Evolutionary conservation across 2,888 invertebrate species (phyloP).

Genomic region (Junonia oenone): DNA sequence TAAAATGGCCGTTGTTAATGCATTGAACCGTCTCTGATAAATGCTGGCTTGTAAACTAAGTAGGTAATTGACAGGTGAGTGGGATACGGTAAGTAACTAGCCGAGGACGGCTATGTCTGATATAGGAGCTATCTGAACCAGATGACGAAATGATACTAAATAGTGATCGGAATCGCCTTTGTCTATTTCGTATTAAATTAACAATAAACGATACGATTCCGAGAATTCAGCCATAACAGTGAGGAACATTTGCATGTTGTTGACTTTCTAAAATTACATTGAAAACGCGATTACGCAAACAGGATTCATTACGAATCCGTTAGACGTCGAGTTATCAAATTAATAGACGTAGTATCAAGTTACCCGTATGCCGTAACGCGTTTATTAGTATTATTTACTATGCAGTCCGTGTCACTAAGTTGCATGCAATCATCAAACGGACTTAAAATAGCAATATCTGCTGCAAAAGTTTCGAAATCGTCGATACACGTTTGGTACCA

Average conservation of each 20-base stretch:
- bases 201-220: background rate
- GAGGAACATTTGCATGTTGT: background rate
- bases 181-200: background rate
- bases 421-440: constrained; percentile 15
- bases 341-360: constrained; percentile 18
- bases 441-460: constrained; percentile 41
- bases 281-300: constrained; percentile 7
- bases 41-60: constrained; percentile 34
- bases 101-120: constrained; percentile 3
- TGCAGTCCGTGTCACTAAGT: constrained; percentile 14
- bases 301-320: constrained; percentile 14
- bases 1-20: constrained; percentile 37
- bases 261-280: background rate
- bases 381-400: constrained; percentile 24
- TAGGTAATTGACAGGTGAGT: constrained; percentile 36
- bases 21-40: constrained; percentile 32
- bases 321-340: constrained; percentile 18
- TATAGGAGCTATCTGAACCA: constrained; percentile 6
- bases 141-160: background rate
- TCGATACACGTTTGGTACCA: constrained; percentile 31
- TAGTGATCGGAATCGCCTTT: background rate
- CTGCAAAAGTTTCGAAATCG: constrained; percentile 36
- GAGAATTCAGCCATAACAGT: background rate
- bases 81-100: constrained; percentile 26
- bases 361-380: constrained; percentile 14